These are phyloP conservation scores for Nephrotoma appendiculata DNA, from an alignment of 2,888 invertebrate species.

Conservation along the genomic window DNA sequence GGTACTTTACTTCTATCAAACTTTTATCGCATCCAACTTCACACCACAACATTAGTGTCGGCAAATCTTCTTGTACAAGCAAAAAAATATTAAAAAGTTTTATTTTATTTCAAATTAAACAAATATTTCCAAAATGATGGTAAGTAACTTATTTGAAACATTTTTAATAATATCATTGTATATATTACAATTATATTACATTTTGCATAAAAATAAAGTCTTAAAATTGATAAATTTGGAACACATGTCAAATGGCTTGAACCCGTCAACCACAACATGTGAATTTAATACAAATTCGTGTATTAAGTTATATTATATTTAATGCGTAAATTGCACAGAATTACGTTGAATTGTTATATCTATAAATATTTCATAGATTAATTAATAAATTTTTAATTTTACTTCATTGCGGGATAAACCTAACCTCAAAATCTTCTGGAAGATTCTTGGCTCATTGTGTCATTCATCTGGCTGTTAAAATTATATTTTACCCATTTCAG, in stretches of 20 bases:
- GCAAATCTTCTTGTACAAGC: background rate
- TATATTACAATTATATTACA: background rate
- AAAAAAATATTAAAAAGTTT: background rate
- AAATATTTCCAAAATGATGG: background rate
- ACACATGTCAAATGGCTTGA: background rate
- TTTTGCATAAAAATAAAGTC: background rate
- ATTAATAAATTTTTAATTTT: background rate
- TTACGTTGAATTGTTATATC: background rate
- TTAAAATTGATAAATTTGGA: background rate
- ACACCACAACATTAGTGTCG: background rate
- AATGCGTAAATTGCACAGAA: background rate
- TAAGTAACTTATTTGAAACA: background rate
- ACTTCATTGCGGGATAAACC: background rate
- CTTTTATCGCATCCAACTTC: background rate
- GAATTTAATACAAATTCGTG: background rate
- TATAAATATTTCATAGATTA: background rate
- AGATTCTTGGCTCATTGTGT: background rate
- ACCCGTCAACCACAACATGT: background rate
- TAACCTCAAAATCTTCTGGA: slow-evolving; percentile 2
- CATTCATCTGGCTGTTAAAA: background rate
- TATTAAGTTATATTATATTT: background rate
- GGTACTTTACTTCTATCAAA: background rate
- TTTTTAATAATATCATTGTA: background rate
- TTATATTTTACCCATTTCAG: slow-evolving; percentile 35
- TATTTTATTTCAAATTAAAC: background rate